A percentile compares a stretch with the other conserved stretches of the same genome.
phyloP scores from a whole-genome alignment of 2,797 vertebrate species.

The Benthosema pterotum region DNA sequence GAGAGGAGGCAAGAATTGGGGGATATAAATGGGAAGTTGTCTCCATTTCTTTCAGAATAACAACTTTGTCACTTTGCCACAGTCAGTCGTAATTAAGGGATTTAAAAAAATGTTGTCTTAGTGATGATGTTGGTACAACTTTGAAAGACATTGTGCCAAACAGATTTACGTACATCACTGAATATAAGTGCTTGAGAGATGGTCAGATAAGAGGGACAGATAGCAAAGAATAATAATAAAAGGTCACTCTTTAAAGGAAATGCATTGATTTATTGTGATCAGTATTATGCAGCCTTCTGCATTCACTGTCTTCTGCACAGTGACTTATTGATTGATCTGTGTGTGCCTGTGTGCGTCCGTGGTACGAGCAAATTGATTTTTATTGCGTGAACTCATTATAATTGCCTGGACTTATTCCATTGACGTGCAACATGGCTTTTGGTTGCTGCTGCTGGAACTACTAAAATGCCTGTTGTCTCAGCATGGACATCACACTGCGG shows the following conservation, averaged over 20 bases:
- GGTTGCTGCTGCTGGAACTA: neutral
- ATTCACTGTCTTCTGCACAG: neutral
- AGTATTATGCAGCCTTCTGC: too few relatives aligned
- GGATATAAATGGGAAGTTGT: too few relatives aligned
- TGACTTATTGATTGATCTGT: neutral
- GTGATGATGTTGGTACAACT: slow-evolving; percentile 13
- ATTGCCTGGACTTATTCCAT: too few relatives aligned
- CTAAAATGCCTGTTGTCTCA: slow-evolving; percentile 14
- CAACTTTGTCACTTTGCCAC: too few relatives aligned
- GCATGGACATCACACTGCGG: slow-evolving; percentile 39
- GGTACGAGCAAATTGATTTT: too few relatives aligned
- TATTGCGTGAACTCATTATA: neutral
- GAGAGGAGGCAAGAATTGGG: too few relatives aligned
- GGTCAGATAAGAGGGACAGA: slow-evolving; percentile 28
- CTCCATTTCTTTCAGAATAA: too few relatives aligned
- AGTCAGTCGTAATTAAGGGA: too few relatives aligned
- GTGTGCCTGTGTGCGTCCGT: neutral
- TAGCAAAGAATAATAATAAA: too few relatives aligned
- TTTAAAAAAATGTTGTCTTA: too few relatives aligned
- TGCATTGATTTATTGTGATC: too few relatives aligned
- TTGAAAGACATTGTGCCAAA: slow-evolving; percentile 8
- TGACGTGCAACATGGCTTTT: neutral
- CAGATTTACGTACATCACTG: slow-evolving; percentile 38
- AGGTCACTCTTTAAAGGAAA: too few relatives aligned
- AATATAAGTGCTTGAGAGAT: slow-evolving; percentile 18